Conservation (phyloP, 2,888 invertebrate genomes). For the Galeopsomyia nigrocyanea region DNA sequence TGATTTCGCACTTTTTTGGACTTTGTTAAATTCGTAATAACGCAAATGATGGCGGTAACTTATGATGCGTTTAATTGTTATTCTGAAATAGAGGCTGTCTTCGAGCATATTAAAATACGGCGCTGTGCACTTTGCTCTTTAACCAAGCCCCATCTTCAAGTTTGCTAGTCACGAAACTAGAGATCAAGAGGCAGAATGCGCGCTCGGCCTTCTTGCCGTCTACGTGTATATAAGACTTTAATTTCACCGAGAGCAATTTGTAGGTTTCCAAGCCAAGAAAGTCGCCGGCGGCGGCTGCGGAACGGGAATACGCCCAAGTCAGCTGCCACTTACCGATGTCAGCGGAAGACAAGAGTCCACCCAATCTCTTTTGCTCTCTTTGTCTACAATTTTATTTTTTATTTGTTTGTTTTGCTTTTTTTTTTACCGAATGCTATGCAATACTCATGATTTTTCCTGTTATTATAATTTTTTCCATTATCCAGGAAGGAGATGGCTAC, state of each 20-base stretch:
- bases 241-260: conserved; percentile 52
- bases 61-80: conserved; percentile 2
- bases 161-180: conserved; percentile 9
- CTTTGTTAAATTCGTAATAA: no score
- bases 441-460: not conserved
- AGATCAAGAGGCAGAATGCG: conserved; percentile 5
- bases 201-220: not conserved
- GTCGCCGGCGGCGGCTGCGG: conserved; percentile 6
- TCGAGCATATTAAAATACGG: conserved; percentile 28
- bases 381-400: conserved; percentile 3
- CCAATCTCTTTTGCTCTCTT: conserved; percentile 16
- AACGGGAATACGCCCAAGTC: conserved; percentile 2
- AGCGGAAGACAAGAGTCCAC: conserved; percentile 37
- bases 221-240: conserved; percentile 41
- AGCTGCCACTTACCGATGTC: conserved; percentile 34
- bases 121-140: conserved; percentile 43
- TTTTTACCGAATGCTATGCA: not conserved
- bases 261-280: conserved; percentile 49
- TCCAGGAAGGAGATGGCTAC: no score
- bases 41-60: not conserved
- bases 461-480: no score
- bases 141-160: conserved; percentile 45
- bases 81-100: conserved; percentile 12
- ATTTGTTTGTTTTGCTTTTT: conserved; percentile 2
- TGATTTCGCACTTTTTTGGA: conserved; percentile 22